Evolutionary conservation across 2,113 vertebrate genomes (phyloP).

Genomic region (Anseranas semipalmata): DNA sequence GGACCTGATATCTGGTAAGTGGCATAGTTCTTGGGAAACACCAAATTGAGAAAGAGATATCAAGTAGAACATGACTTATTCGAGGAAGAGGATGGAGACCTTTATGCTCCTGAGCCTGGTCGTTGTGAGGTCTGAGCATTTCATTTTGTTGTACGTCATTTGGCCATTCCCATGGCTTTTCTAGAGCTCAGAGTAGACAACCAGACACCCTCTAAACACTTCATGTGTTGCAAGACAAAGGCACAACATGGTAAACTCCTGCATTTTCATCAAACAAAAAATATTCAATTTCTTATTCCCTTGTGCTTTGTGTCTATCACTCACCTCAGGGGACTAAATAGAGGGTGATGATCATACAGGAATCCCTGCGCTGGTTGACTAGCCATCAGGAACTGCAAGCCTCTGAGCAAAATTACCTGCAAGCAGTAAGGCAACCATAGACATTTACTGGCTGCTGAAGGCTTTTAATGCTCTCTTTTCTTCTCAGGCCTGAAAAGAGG

Average conservation of each 20-base stretch:
- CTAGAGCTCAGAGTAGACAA: background rate
- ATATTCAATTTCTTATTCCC: background rate
- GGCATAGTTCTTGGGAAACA: background rate
- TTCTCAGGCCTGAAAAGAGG: background rate
- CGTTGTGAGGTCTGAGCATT: background rate
- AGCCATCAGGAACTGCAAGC: background rate
- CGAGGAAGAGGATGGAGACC: background rate
- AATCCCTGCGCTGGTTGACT: background rate
- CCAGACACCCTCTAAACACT: background rate
- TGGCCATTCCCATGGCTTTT: background rate
- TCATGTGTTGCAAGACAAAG: background rate
- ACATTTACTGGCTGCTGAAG: background rate
- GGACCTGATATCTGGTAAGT: background rate
- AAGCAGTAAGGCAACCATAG: background rate
- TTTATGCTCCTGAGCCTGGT: background rate
- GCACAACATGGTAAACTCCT: background rate
- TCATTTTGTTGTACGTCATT: background rate
- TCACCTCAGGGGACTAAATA: background rate
- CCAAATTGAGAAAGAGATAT: background rate
- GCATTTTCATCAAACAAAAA: background rate
- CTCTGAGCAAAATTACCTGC: background rate
- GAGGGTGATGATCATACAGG: background rate
- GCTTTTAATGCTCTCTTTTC: background rate
- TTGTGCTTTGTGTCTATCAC: background rate
- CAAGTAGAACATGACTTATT: background rate